These are phyloP conservation scores for Calameuta filiformis DNA, from an alignment of 2,888 invertebrate species.

Conservation along the genomic window DNA sequence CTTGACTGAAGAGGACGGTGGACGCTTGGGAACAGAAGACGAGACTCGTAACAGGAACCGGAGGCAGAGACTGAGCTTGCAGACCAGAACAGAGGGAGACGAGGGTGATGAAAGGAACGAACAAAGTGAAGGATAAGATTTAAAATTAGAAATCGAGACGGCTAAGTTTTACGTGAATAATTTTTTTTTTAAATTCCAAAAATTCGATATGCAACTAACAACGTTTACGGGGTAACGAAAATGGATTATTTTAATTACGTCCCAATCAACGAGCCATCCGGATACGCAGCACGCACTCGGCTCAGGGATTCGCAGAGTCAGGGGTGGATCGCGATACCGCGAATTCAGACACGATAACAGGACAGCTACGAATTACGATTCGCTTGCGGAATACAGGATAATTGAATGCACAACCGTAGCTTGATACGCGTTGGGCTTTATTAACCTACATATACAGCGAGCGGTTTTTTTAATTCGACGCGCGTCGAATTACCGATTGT, in stretches of 20 bases:
- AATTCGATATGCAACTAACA: neutral
- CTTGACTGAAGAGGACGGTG: constrained; percentile 13
- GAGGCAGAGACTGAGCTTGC: neutral
- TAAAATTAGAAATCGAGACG: neutral
- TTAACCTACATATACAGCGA: neutral
- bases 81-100: neutral
- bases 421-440: constrained; percentile 18
- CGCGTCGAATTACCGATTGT: neutral
- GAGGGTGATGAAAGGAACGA: neutral
- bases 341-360: neutral
- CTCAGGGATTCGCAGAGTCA: neutral
- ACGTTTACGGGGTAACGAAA: neutral
- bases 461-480: neutral
- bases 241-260: constrained; percentile 20
- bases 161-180: neutral
- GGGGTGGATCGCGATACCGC: neutral
- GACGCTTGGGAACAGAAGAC: constrained; percentile 7
- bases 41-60: neutral
- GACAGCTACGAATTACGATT: neutral
- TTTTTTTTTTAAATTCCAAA: neutral
- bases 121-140: neutral
- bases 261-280: constrained; percentile 18
- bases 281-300: constrained; percentile 9
- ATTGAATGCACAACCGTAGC: constrained; percentile 19
- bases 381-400: constrained; percentile 4